Evolutionary conservation across 1,140 invertebrate genomes (phyloP), one percentile per base, ranked within the genome.

Genomic region (Cryptotermes secundus): DNA sequence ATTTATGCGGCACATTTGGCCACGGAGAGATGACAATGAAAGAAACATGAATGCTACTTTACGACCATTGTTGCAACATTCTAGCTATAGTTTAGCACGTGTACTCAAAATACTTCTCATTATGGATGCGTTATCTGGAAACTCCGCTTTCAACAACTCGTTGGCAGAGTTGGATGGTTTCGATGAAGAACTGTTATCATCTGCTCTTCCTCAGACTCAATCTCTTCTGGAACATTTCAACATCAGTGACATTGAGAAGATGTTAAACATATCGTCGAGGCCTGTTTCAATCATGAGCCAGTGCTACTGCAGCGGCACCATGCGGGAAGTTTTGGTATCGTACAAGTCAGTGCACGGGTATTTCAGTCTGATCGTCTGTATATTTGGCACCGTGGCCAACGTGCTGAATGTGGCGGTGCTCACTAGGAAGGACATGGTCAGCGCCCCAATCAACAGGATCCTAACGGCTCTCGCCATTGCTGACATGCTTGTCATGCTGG

Each of bases 341-440:
- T 93, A 93, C 88, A 86, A 87, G 4, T 86, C 88, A 19, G 85
- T 92, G 81, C 94, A 96, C 88, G 94, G 94, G 1, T 95, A 95
- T 88, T 87, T 94, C 31, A 92, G 93, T 31, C 89, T 96, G 3
- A 87, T 92, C 3, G 95, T 99, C 4, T 98, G 97, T 88, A 89
- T 96, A 35, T 96, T 98, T 86, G 97, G 97, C 34, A 95, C 95
- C 65, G 90, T 98, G 83, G 95, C 96, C n/a, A 99, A 99, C 88
- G 90, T 96, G 24, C 90, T 98, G 53, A 99, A 98, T 88, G 95
- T 99, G 59, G 93, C 96, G 4, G 96, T 99, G 1, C 89, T 99
- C 36, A 98, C 97, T 1, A 91, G 96, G 49, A 95, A 95, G 86
- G 95, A 97, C 85, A 95, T 97, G 92, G 92, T 93, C 7, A 90